phyloP scores from a whole-genome alignment of 2,888 invertebrate species.

The Ophioninae sp. region DNA sequence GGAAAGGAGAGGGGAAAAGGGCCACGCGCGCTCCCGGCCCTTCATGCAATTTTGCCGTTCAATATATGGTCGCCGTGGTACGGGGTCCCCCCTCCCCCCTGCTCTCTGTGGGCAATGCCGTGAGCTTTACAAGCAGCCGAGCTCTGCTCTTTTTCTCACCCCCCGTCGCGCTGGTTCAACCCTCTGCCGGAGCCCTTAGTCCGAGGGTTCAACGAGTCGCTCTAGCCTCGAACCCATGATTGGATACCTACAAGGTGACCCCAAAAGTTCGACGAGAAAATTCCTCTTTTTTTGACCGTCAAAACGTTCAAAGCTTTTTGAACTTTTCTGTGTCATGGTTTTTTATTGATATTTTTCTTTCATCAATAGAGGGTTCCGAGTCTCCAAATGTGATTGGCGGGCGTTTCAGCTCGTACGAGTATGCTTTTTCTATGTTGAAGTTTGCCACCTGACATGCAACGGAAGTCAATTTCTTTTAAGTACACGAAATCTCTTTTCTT shows the following conservation, averaged over 20 bases:
- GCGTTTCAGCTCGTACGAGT: too few relatives aligned
- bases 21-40: constrained; percentile 18
- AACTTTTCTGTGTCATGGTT: too few relatives aligned
- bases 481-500: too few relatives aligned
- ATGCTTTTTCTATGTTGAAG: too few relatives aligned
- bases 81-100: neutral
- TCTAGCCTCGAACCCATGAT: constrained; percentile 6
- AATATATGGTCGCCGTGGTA: neutral
- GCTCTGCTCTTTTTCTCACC: constrained; percentile 52
- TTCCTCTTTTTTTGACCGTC: too few relatives aligned
- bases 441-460: too few relatives aligned
- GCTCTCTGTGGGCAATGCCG: constrained; percentile 14
- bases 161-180: constrained; percentile 13
- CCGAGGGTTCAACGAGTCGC: constrained; percentile 37
- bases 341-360: too few relatives aligned
- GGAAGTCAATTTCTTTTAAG: too few relatives aligned
- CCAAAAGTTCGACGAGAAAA: neutral
- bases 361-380: too few relatives aligned
- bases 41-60: constrained; percentile 25
- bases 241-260: neutral
- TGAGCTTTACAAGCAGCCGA: constrained; percentile 19
- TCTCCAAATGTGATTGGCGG: too few relatives aligned
- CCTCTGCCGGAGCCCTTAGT: constrained; percentile 24
- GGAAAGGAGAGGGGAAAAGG: constrained; percentile 4
- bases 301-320: too few relatives aligned